Base-by-base conservation (phyloP, 2,113 vertebrate genomes). In the Balaeniceps rex region DNA sequence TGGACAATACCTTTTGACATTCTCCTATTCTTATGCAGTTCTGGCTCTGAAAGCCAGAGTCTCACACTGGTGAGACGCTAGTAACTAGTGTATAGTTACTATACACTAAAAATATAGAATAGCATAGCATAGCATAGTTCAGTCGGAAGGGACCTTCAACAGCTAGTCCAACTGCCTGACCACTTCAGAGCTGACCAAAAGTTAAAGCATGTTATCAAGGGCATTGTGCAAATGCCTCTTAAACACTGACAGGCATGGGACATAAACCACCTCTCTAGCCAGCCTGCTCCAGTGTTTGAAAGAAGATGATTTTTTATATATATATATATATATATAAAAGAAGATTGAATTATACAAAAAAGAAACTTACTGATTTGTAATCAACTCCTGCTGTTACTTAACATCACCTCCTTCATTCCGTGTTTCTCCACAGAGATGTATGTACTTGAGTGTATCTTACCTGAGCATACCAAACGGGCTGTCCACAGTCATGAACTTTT, bases 381-480 rank as follows among this genome's bases (percentile, higher is more conserved):
- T 12, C 7, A 51, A 83, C 15, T 84, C 28, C 44, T 31, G 11
- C 33, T 83, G n/a, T 71, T 83, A 42, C 13, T 83, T 51, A 75
- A 68, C 36, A 72, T 12, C 14, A 58, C 19, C 10, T 65, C 28
- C 49, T 23, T 72, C 10, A n/a, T 60, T 83, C 54, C 52, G 10
- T 58, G 25, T 31, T 92, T 74, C 29, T 87, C 51, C 64, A 66
- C 23, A 90, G 24, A 46, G 12, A 19, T 65, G 16, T 6, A 83
- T 4, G 18, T 51, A 72, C 24, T 49, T 54, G 19, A 76, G 19
- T 17, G 26, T 11, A 10, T 63, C 96, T 95, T 97, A 99, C 99
- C 99, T 99, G 99, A 97, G 99, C 99, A 44, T 98, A 99, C 99
- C 99, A 99, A 97, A 99, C 15, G 14, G 98, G 98, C 44, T 98